phyloP scores from a whole-genome alignment of 2,113 vertebrate species.

The Morone saxatilis region DNA sequence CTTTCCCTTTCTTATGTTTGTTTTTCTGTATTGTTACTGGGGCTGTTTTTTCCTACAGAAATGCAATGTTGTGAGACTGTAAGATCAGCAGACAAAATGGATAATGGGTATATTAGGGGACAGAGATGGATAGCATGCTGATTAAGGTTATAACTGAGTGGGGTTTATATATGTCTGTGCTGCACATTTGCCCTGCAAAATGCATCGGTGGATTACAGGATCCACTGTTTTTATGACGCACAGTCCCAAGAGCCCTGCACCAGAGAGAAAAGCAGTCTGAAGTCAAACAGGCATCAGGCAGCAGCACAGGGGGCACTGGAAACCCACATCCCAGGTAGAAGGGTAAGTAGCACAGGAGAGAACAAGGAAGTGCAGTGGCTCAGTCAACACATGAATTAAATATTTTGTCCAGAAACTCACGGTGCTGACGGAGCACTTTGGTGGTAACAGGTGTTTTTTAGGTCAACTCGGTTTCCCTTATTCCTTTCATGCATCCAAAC shows the following conservation, averaged over 20 bases:
- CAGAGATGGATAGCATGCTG: constrained; percentile 12
- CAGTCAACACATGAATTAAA: constrained; percentile 65
- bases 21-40: constrained; percentile 21
- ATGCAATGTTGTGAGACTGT: constrained; percentile 16
- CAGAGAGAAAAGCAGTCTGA: constrained; percentile 29
- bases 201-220: constrained; percentile 23
- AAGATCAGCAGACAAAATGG: constrained; percentile 17
- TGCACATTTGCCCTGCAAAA: constrained; percentile 1
- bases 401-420: constrained; percentile 33
- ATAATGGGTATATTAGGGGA: constrained; percentile 17
- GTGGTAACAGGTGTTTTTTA: constrained; percentile 33
- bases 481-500: constrained; percentile 1
- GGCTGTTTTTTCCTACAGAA: background rate
- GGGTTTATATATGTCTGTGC: background rate
- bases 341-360: constrained; percentile 31
- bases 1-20: constrained; percentile 39
- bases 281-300: constrained; percentile 32
- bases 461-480: constrained; percentile 19
- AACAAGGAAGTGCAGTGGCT: constrained; percentile 11
- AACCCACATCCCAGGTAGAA: constrained; percentile 27
- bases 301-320: constrained; percentile 6
- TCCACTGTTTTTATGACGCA: constrained; percentile 5
- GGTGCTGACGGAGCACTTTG: constrained; percentile 33
- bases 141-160: background rate
- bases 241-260: background rate